Conservation (phyloP, 2,888 invertebrate species). For the Augiades crinisus region DNA sequence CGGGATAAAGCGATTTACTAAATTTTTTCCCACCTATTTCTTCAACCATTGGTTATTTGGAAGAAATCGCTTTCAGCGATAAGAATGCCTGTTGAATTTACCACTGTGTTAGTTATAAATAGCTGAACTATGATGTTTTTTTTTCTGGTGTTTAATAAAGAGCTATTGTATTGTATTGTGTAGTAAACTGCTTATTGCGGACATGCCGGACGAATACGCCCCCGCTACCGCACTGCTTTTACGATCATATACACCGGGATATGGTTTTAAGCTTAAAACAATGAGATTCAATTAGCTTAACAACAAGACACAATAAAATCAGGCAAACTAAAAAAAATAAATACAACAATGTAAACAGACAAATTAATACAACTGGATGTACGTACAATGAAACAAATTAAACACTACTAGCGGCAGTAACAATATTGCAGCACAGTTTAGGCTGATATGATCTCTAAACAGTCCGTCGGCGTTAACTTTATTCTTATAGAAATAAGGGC, state of each 20-base stretch:
- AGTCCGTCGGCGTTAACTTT: neutral
- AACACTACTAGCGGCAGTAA: constrained; percentile 4
- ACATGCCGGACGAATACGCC: too few species aligned
- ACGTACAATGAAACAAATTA: neutral
- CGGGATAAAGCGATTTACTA: too few species aligned
- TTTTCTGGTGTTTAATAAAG: too few species aligned
- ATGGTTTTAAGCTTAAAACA: neutral
- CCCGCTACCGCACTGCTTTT: too few species aligned
- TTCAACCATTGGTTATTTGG: too few species aligned
- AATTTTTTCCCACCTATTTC: too few species aligned
- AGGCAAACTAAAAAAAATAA: neutral
- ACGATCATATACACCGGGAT: neutral
- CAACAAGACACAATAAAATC: neutral
- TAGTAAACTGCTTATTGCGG: too few species aligned
- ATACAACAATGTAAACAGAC: neutral
- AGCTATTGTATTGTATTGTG: too few species aligned
- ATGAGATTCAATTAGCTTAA: neutral
- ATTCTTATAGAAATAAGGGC: constrained; percentile 8
- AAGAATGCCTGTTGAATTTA: too few species aligned
- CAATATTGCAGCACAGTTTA: neutral
- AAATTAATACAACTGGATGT: neutral
- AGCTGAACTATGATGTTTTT: too few species aligned
- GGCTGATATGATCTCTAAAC: neutral
- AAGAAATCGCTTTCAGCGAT: too few species aligned
- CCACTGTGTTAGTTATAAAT: too few species aligned